A percentile compares a stretch with the other conserved stretches of the same genome.
phyloP scores from a whole-genome alignment of 2,113 vertebrate species.

The Penelope pileata region DNA sequence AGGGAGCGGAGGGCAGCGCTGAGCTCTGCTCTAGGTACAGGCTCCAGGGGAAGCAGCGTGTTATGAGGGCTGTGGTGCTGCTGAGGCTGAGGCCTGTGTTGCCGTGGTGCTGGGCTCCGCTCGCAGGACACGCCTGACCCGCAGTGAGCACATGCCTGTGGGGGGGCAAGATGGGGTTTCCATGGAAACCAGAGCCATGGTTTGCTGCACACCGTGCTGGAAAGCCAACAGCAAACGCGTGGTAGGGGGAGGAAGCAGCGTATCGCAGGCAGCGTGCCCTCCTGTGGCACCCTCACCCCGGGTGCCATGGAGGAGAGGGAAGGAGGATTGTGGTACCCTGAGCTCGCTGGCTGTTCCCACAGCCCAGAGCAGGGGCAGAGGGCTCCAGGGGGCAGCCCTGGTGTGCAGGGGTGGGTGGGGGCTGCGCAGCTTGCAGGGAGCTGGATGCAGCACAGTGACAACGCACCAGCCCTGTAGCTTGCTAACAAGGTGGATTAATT shows the following conservation, averaged over 20 bases:
- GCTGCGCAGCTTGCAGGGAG: no score
- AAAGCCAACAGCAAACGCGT: background rate
- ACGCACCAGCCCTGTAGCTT: background rate
- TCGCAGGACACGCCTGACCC: background rate
- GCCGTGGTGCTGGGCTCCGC: background rate
- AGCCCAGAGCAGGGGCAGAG: background rate
- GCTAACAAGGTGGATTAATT: background rate
- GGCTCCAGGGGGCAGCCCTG: no score
- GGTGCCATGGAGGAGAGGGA: background rate
- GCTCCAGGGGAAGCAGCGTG: background rate
- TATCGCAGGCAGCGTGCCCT: accelerated
- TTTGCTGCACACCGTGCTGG: background rate
- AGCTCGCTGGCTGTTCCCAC: background rate
- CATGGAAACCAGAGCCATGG: slow-evolving; percentile 9
- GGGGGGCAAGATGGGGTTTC: background rate
- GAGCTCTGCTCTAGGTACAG: background rate
- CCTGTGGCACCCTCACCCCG: background rate
- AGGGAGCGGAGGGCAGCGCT: no score
- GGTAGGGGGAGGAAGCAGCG: background rate
- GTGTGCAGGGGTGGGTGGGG: no score
- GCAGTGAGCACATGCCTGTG: background rate
- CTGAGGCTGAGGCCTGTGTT: no score
- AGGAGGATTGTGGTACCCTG: background rate
- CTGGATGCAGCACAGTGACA: background rate
- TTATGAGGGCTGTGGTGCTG: no score